A percentile compares a stretch with the other conserved stretches of the same genome.
phyloP scores from a whole-genome alignment of 2,888 invertebrate species.

The Lydus trimaculatus region DNA sequence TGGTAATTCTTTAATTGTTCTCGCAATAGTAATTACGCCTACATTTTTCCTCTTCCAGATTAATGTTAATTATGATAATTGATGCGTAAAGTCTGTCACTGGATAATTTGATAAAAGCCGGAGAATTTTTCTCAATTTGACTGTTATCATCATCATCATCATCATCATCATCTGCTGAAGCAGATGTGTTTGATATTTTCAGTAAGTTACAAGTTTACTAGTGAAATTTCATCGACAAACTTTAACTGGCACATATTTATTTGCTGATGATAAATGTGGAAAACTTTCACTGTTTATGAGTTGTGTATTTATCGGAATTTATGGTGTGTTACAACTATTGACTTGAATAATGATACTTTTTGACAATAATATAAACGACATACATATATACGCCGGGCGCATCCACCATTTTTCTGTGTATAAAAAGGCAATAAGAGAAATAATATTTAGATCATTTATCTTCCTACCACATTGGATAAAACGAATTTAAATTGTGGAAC shows the following conservation, averaged over 20 bases:
- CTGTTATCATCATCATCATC: too few species aligned
- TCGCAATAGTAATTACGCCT: not conserved
- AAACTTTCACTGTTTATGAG: not conserved
- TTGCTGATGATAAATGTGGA: not conserved
- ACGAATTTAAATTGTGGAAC: too few species aligned
- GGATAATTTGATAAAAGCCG: too few species aligned
- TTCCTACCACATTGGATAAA: too few species aligned
- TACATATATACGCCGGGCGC: not conserved
- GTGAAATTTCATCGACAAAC: not conserved
- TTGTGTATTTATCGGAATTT: not conserved
- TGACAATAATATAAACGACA: not conserved
- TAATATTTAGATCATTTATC: too few species aligned
- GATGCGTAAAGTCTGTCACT: too few species aligned
- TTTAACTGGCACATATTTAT: not conserved
- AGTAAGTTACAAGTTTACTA: not conserved
- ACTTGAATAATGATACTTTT: not conserved
- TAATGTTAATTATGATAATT: too few species aligned
- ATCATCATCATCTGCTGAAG: too few species aligned
- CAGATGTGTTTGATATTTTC: too few species aligned
- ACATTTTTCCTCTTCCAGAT: not conserved
- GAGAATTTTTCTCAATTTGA: too few species aligned
- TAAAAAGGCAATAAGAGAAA: too few species aligned
- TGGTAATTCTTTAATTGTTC: not conserved
- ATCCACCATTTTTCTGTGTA: not conserved
- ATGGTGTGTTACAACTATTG: not conserved